A percentile compares a stretch with the other conserved stretches of the same genome.
Conservation (phyloP, 2,797 vertebrate genomes). For the Austrolebias charrua region DNA sequence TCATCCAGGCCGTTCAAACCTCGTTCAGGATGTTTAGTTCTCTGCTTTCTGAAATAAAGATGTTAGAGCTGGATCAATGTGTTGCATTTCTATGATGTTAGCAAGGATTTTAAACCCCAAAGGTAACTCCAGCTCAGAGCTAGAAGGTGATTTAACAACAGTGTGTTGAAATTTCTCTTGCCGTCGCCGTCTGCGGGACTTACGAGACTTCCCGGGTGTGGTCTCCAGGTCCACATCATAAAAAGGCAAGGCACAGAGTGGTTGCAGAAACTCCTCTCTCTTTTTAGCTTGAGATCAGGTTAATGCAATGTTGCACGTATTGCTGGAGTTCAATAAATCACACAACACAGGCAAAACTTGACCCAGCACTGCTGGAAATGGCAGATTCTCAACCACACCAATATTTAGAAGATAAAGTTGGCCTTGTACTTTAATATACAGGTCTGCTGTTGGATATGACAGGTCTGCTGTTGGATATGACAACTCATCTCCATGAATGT, state of each 20-base stretch:
- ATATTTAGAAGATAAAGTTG: no score
- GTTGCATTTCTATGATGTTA: background rate
- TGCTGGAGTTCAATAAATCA: no score
- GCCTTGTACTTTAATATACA: background rate
- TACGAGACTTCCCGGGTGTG: no score
- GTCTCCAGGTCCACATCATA: background rate
- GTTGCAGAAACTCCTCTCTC: no score
- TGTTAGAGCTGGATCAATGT: background rate
- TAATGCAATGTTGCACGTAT: no score
- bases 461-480: background rate
- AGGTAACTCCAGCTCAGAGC: background rate
- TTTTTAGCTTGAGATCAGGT: no score
- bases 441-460: no score
- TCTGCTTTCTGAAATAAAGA: background rate
- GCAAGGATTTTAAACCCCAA: background rate
- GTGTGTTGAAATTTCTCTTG: constrained; percentile 1
- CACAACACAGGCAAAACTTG: no score
- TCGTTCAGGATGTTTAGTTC: no score
- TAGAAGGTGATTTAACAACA: background rate
- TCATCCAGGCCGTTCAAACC: background rate
- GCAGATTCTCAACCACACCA: no score
- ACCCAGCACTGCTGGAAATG: no score
- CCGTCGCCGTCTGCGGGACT: background rate
- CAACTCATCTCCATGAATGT: background rate
- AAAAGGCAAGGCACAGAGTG: no score